Evolutionary conservation across 1,140 invertebrate genomes (phyloP).

Genomic region (Yoshiicerus persimilis): DNA sequence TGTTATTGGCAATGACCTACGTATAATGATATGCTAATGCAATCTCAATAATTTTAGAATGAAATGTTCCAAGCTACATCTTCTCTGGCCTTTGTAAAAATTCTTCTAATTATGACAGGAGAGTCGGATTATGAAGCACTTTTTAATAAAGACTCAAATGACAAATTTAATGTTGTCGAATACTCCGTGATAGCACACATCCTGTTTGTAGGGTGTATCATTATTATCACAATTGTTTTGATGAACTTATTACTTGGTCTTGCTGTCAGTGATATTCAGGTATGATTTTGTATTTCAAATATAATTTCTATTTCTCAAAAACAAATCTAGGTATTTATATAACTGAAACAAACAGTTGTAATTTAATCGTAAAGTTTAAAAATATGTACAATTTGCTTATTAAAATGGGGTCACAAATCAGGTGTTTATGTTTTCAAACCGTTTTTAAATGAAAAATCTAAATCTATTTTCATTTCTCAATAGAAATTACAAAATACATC

Average conservation of each 20-base stretch:
- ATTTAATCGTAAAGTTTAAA: too few relatives aligned
- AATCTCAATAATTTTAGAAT: constrained; percentile 12
- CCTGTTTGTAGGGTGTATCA: constrained; percentile 70
- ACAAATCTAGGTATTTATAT: too few relatives aligned
- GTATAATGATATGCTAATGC: too few relatives aligned
- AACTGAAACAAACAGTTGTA: too few relatives aligned
- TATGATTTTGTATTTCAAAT: too few relatives aligned
- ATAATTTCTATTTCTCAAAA: too few relatives aligned
- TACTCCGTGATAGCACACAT: constrained; percentile 62
- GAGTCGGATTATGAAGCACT: constrained; percentile 71
- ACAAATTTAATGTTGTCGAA: constrained; percentile 53
- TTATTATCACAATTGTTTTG: constrained; percentile 76
- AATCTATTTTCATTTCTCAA: too few relatives aligned
- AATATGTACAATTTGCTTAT: too few relatives aligned
- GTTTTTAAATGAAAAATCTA: too few relatives aligned
- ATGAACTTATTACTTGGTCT: constrained; percentile 80
- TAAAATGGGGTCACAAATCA: too few relatives aligned
- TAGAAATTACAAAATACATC: too few relatives aligned
- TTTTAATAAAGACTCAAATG: constrained; percentile 64
- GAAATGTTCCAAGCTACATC: constrained; percentile 57
- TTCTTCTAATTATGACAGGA: constrained; percentile 86
- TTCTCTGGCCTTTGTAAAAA: constrained; percentile 59
- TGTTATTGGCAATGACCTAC: background rate
- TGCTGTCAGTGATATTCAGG: constrained; percentile 67
- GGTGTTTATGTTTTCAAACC: too few relatives aligned